Base-by-base conservation (phyloP, 2,888 invertebrate species). In the Athalia circularis region DNA sequence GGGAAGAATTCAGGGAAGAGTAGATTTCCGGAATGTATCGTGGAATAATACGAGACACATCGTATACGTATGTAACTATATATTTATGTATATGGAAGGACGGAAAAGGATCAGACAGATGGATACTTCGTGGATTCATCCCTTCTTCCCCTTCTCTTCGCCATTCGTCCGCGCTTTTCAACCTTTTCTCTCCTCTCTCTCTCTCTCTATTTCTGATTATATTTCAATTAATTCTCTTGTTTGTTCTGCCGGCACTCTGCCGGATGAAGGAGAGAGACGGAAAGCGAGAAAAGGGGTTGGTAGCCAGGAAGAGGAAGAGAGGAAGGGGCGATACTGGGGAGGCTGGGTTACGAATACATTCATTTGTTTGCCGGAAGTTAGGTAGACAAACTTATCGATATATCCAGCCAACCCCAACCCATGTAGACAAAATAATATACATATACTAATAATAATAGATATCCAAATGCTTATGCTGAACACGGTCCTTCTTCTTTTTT, bases 151-250 rank as follows among this genome's bases (percentile, higher is more conserved):
- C n/a, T 9, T 3, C 6, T 15, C 64, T 11, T 43, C 64, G 64
- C 29, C 29, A 29, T 29, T 29, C 29, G 29, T 29, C 29, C 29
- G 29, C 29, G 29, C 29, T 29, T 29, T 29, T 29, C 29, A 29
- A 29, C 29, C 29, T 29, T 29, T 29, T 29, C 29, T 29, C 29
- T 29, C 29, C n/a, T 29, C 2, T 47, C 52, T 59, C 43, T 54
- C 54, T 61, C 74, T 15, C 62, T 74, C 74, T 74, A 80, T 83
- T 80, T 80, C 78, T 80, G 81, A 82, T 83, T 82, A 83, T 81
- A 82, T 83, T 83, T 80, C 82, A 82, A 82, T 83, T 83, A 82
- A 82, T 82, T 83, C 80, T 80, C 50, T 75, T 82, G 81, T 82
- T 83, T 82, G 81, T 79, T 83, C 80, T 77, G 81, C 57, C 45